These are phyloP conservation scores for Campoletis raptor DNA, from an alignment of 2,888 invertebrate species.

Conservation along the genomic window DNA sequence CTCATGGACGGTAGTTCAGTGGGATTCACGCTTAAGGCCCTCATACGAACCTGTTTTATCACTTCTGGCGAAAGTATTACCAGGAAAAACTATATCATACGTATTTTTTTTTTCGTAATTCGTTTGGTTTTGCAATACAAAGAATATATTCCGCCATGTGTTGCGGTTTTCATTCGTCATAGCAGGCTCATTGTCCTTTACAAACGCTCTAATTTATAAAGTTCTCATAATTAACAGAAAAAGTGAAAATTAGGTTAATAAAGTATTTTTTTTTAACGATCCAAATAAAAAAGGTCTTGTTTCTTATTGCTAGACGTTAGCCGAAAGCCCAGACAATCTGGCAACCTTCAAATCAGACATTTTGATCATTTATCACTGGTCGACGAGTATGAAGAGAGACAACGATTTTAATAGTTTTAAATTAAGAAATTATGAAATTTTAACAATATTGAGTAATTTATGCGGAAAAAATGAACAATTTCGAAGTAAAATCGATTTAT, in stretches of 20 bases:
- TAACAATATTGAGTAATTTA: not conserved
- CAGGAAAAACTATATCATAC: slow-evolving; percentile 10
- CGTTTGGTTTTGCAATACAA: slow-evolving; percentile 8
- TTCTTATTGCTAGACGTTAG: not conserved
- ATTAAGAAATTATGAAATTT: not conserved
- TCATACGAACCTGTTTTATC: slow-evolving; percentile 41
- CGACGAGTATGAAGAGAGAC: no score
- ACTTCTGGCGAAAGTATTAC: slow-evolving; percentile 42
- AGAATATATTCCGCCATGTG: slow-evolving; percentile 11
- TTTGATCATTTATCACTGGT: no score
- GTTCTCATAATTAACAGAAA: not conserved
- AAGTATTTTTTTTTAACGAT: not conserved
- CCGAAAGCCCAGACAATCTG: no score
- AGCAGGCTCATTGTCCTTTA: slow-evolving; percentile 11
- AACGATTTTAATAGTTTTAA: not conserved
- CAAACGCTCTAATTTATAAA: not conserved
- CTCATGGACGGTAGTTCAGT: slow-evolving; percentile 63
- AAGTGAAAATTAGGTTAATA: not conserved
- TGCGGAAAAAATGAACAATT: not conserved
- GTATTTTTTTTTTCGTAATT: slow-evolving; percentile 20
- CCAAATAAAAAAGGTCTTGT: not conserved
- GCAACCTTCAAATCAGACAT: no score
- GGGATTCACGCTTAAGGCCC: slow-evolving; percentile 64
- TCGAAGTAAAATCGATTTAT: not conserved
- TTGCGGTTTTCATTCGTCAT: slow-evolving; percentile 34